Evolutionary conservation across 2,888 invertebrate genomes (phyloP).

Genomic region (Dynastes hyllus): DNA sequence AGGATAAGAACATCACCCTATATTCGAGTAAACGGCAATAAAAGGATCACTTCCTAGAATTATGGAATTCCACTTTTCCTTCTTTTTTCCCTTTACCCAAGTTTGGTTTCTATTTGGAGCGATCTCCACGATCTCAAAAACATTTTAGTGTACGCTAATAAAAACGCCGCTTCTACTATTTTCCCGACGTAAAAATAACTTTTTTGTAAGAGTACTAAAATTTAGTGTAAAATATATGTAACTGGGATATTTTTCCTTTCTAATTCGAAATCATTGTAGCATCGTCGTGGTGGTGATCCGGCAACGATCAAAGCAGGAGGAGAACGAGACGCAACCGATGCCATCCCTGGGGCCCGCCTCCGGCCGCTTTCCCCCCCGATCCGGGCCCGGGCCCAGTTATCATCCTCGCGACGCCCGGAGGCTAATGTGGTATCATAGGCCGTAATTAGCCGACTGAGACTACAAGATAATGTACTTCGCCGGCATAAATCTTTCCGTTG

Average conservation of each 20-base stretch:
- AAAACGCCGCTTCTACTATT: too few species aligned
- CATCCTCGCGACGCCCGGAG: slow-evolving; percentile 68
- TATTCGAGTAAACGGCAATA: too few species aligned
- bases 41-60: too few species aligned
- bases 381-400: slow-evolving; percentile 65
- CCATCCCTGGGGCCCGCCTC: slow-evolving; percentile 61
- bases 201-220: too few species aligned
- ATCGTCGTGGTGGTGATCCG: not conserved
- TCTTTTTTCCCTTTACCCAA: too few species aligned
- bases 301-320: not conserved
- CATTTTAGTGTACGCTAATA: too few species aligned
- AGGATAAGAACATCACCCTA: too few species aligned
- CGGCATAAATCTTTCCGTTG: slow-evolving; percentile 72
- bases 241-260: not conserved
- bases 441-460: slow-evolving; percentile 74
- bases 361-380: slow-evolving; percentile 66
- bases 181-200: too few species aligned
- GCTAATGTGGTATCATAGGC: slow-evolving; percentile 75
- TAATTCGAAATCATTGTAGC: not conserved
- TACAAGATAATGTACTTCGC: slow-evolving; percentile 75
- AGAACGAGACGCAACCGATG: slow-evolving; percentile 16
- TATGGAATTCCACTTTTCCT: too few species aligned
- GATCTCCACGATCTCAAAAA: too few species aligned
- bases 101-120: too few species aligned
- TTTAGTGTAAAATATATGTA: too few species aligned